Evolutionary conservation across 2,888 invertebrate species (phyloP), one percentile per base, ranked within the genome.

Genomic region (Drosophila recens): DNA sequence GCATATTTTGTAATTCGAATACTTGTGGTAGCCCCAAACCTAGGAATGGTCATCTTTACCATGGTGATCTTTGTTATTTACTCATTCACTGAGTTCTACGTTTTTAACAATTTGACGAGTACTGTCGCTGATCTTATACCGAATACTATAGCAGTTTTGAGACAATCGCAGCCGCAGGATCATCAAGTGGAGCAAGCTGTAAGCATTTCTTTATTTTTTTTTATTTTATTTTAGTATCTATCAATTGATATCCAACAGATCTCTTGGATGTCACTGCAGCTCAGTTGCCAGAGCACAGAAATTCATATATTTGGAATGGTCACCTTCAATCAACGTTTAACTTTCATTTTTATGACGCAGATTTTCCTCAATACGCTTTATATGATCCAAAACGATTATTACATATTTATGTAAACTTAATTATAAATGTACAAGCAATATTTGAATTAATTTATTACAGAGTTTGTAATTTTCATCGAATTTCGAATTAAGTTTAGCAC

Each of bases 331-430:
- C 43, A 20, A 38, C 27, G 58, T 23, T 15, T 65, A 1, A 45
- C 27, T 4, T 58, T 51, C 11, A 4, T 36, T 4, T n/a, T 58
- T 9, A 36, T 65, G 45, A 17, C 49, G 2, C 51, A 57, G 27
- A 58, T 65, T 4, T 2, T 65, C 0, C 6, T 58, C 0, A 20
- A 65, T 2, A 52, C 58, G 9, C 11, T 65, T 3, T 52, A 58
- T 4, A 52, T 65, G 58, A 20, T 45, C 1, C 65, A 65, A 65
- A 30, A 4, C 13, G 52, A 65, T 46, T 65, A 58, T 8, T 11
- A 10, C 3, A 11, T 58, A 9, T 51, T 65, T 8, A 43, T 57
- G 15, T 43, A 11, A 64, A 27, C 40, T n/a, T 9, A 9, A 27
- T 27, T 27, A 5, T 27, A 6, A 27, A 27, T 5, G 5, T 27